These are phyloP conservation scores for Meles meles DNA, from an alignment of 2,113 vertebrate genomes.

Conservation along the genomic window DNA sequence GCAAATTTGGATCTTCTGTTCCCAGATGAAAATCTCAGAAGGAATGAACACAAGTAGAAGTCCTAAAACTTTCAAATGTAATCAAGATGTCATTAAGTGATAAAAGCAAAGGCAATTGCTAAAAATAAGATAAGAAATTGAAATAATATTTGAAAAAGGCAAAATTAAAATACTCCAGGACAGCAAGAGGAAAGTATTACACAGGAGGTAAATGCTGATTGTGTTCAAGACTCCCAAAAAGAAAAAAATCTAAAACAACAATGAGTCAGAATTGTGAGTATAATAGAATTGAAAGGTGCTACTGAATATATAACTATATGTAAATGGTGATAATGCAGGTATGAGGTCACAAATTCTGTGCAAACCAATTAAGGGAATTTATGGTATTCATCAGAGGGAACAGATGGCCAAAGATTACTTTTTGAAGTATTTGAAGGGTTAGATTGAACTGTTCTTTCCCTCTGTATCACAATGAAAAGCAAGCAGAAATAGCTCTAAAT, in stretches of 20 bases:
- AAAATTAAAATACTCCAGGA: neutral
- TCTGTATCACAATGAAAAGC: neutral
- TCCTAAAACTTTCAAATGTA: neutral
- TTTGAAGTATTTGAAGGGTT: conserved; percentile 17
- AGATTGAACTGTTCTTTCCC: conserved; percentile 31
- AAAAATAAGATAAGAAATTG: neutral
- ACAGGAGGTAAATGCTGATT: neutral
- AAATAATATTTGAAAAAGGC: neutral
- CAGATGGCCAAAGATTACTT: neutral
- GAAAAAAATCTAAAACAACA: neutral
- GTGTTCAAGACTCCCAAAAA: neutral
- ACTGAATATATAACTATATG: neutral
- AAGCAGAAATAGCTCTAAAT: conserved; percentile 47
- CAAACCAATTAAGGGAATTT: neutral
- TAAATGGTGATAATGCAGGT: neutral
- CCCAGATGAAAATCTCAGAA: neutral
- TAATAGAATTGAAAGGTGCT: neutral
- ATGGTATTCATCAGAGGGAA: neutral
- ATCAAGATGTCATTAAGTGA: neutral
- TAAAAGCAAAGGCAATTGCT: neutral
- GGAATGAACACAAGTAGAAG: neutral
- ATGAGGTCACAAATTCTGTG: neutral
- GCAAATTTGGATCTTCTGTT: neutral
- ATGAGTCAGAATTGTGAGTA: neutral
- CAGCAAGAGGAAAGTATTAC: neutral